Conservation (phyloP, 1,140 invertebrate species). For the Fopius arisanus region DNA sequence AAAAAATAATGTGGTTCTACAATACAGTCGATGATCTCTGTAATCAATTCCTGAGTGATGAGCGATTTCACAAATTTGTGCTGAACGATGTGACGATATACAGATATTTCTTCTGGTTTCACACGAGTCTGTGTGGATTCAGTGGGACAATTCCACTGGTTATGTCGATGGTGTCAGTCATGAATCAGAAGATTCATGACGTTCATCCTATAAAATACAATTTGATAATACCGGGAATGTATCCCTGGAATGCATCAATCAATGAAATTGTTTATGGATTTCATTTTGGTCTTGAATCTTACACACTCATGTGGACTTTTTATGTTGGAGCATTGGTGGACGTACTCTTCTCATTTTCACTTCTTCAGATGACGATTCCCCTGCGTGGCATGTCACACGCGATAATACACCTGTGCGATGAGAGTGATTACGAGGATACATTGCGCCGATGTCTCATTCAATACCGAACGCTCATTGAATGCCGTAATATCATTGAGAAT, state of each 20-base stretch:
- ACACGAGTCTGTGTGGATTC: neutral
- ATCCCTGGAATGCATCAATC: conserved; percentile 19
- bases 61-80: neutral
- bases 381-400: neutral
- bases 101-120: neutral
- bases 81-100: neutral
- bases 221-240: conserved; percentile 21
- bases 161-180: conserved; percentile 8
- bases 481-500: conserved; percentile 31
- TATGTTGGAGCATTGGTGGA: neutral
- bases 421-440: neutral
- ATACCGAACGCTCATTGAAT: conserved; percentile 23
- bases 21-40: neutral
- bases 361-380: neutral
- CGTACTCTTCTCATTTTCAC: neutral
- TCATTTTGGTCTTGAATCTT: neutral
- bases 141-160: neutral
- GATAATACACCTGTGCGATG: neutral
- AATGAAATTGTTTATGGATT: conserved; percentile 6
- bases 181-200: neutral
- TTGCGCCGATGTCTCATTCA: conserved; percentile 14
- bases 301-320: neutral
- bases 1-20: neutral
- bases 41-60: neutral
- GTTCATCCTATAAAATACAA: conserved; percentile 19